These are phyloP conservation scores for Meloidogyne floridensis DNA, from an alignment of 1,140 invertebrate genomes.

Conservation along the genomic window DNA sequence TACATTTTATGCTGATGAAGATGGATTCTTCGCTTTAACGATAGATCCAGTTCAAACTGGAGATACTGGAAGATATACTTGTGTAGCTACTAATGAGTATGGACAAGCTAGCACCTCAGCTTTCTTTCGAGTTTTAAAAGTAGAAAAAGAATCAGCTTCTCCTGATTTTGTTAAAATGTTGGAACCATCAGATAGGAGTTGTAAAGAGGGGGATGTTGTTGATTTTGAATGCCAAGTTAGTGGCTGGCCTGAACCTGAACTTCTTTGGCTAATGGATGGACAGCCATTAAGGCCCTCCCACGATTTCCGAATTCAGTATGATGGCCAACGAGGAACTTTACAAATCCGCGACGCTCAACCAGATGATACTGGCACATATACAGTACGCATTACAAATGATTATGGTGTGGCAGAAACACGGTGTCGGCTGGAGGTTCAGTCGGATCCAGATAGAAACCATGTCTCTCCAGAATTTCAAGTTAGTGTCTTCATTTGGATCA, in stretches of 20 bases:
- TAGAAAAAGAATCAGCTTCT: constrained; percentile 64
- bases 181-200: constrained; percentile 48
- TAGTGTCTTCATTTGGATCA: background rate
- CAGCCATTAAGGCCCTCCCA: constrained; percentile 64
- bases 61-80: constrained; percentile 87
- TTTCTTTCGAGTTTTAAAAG: constrained; percentile 63
- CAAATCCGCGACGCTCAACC: constrained; percentile 64
- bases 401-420: constrained; percentile 51
- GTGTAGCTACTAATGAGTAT: constrained; percentile 73
- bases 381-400: constrained; percentile 61
- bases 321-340: constrained; percentile 61
- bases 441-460: constrained; percentile 64
- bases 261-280: constrained; percentile 60
- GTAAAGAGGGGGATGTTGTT: constrained; percentile 64
- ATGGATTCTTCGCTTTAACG: constrained; percentile 84
- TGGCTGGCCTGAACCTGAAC: constrained; percentile 63
- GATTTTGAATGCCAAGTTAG: constrained; percentile 65
- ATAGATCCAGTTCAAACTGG: constrained; percentile 78
- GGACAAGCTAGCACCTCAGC: constrained; percentile 64
- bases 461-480: constrained; percentile 62
- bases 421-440: constrained; percentile 61
- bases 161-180: constrained; percentile 51
- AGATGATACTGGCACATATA: constrained; percentile 62
- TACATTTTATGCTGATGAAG: constrained; percentile 76
- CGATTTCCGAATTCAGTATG: constrained; percentile 63